Evolutionary conservation across 2,888 invertebrate species (phyloP), one percentile per base, ranked within the genome.

Genomic region (Platynereis dumerilii): DNA sequence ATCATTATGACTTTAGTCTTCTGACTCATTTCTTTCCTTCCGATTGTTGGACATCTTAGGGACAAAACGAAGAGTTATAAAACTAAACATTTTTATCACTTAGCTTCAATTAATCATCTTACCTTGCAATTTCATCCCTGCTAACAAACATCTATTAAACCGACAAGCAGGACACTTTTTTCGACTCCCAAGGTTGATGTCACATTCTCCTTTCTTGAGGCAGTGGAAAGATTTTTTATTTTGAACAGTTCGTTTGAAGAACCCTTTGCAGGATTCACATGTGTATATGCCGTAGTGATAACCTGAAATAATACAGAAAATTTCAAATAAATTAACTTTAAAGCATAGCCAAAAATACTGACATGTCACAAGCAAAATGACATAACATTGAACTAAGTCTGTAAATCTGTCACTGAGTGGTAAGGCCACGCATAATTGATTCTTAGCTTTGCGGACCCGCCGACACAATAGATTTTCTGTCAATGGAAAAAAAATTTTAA

Each of bases 271-370:
- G 24, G 94, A 94, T 83, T 97, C 97, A 86, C 97, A 97, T 15
- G 95, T 96, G 86, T 96, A 96, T 76, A 96, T 96, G 15, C 97
- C 97, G 85, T 97, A 97, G 85, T 97, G 97, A 86, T 96, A 97
- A 29, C 97, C 84, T 82, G 74, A 10, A 54, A 24, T 17, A 60
- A 17, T 12, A 12, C 15, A 60, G 10, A 12, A 52, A 5, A n/a
- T 20, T 17, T 10, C 26, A 5, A 12, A 42, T 17, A 42, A 42
- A 12, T 42, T 10, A 42, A 42, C 10, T 42, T 42, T 42, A 42
- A 10, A 42, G 42, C 10, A 42, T 42, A 42, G 42, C 42, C 17
- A 42, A 42, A 42, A 42, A 42, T 42, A 17, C 42, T 42, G 42
- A 12, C n/a, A n/a, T 26, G 27, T 17, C 15, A 53, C 53, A 53